A percentile compares a stretch with the other conserved stretches of the same genome.
These are phyloP conservation scores for Paracanthobrama guichenoti DNA, from an alignment of 2,113 vertebrate genomes.

Conservation along the genomic window DNA sequence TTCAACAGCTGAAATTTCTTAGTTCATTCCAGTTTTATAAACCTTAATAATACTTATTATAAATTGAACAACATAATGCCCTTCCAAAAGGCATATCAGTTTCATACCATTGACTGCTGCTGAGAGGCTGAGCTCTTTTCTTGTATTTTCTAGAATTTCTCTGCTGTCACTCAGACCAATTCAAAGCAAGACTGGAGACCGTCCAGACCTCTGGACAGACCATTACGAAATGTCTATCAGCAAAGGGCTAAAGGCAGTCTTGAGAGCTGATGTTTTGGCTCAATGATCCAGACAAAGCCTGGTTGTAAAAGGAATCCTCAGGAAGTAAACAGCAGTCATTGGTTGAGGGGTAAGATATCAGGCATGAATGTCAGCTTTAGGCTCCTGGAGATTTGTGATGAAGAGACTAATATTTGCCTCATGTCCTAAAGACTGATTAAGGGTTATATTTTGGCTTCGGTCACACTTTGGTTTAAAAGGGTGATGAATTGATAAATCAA, in stretches of 20 bases:
- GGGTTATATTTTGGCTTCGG: too few relatives aligned
- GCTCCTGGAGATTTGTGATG: neutral
- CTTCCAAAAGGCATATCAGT: neutral
- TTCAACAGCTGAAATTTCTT: too few relatives aligned
- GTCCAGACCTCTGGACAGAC: neutral
- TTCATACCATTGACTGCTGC: neutral
- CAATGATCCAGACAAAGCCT: neutral
- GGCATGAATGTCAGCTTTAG: neutral
- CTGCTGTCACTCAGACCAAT: neutral
- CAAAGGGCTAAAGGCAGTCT: neutral
- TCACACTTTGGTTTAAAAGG: too few relatives aligned
- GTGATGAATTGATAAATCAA: too few relatives aligned
- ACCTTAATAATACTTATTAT: slow-evolving; percentile 2
- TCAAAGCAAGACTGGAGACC: neutral
- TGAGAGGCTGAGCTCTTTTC: neutral
- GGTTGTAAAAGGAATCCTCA: neutral
- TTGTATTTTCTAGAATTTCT: neutral
- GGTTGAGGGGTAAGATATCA: neutral
- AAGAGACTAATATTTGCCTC: neutral
- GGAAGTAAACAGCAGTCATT: neutral
- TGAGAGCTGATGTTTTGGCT: neutral
- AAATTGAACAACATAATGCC: neutral
- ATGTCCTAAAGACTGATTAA: neutral
- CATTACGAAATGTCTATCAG: slow-evolving; percentile 4
- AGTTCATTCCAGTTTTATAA: neutral